Conservation (phyloP, 2,113 vertebrate species). For the Apodemus speciosus region DNA sequence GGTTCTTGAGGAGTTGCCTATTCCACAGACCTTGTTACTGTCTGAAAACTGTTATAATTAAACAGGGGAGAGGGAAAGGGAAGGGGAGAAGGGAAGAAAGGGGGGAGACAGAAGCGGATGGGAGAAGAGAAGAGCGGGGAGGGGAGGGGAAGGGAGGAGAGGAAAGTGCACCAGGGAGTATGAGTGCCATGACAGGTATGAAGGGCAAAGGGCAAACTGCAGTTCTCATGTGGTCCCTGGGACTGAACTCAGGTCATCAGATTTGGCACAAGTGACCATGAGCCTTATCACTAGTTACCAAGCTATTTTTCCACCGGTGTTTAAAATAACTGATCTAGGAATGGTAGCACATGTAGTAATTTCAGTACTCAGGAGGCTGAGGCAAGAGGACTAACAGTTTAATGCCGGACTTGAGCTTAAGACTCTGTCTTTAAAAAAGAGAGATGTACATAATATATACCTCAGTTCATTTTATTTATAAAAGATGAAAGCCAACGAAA, state of each 20-base stretch:
- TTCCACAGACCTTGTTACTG: neutral
- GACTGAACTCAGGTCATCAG: neutral
- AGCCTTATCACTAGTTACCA: neutral
- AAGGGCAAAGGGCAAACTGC: neutral
- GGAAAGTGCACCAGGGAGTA: neutral
- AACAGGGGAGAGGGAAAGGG: neutral
- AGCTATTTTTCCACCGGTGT: neutral
- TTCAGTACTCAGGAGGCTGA: neutral
- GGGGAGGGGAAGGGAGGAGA: neutral
- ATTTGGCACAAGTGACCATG: neutral
- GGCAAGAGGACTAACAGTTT: neutral
- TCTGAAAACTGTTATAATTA: constrained; percentile 30
- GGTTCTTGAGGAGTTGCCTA: neutral
- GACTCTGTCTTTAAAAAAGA: neutral
- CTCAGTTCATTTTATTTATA: constrained; percentile 44
- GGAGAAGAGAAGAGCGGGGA: too few relatives aligned
- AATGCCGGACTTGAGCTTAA: neutral
- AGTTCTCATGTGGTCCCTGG: neutral
- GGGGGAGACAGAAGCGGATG: too few relatives aligned
- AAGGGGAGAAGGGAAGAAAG: too few relatives aligned
- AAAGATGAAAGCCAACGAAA: constrained; percentile 39
- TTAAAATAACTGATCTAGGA: constrained; percentile 16
- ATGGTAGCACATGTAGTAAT: too few relatives aligned
- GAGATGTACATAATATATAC: neutral
- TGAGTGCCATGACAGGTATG: neutral